Conservation (phyloP, 1,140 invertebrate genomes). For the Dreissena polymorpha region DNA sequence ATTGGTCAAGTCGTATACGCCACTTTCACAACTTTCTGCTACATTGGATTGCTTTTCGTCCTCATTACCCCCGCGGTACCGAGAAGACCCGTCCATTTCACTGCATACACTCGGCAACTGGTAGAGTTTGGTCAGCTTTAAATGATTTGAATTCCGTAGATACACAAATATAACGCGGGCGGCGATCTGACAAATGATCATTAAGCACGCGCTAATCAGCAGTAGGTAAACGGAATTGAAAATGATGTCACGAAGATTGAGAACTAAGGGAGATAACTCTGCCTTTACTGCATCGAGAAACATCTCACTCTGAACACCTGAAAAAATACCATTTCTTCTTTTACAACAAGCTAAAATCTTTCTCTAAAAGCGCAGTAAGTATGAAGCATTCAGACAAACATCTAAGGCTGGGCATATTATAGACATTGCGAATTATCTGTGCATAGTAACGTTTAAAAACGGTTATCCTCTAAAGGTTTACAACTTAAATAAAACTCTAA, state of each 20-base stretch:
- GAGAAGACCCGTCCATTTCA: constrained; percentile 13
- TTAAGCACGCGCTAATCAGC: constrained; percentile 12
- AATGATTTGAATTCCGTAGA: constrained; percentile 34
- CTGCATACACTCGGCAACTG: constrained; percentile 19
- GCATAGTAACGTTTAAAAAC: too few relatives aligned
- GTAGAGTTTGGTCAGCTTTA: constrained; percentile 31
- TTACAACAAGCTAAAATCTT: too few relatives aligned
- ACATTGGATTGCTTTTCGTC: too few relatives aligned
- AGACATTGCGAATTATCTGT: too few relatives aligned
- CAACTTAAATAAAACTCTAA: too few relatives aligned
- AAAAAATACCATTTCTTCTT: too few relatives aligned
- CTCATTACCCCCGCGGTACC: constrained; percentile 38
- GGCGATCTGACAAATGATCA: constrained; percentile 45
- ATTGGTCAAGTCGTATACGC: constrained; percentile 48
- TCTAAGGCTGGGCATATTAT: too few relatives aligned
- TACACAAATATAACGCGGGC: constrained; percentile 43
- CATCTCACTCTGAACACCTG: constrained; percentile 35
- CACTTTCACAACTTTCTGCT: constrained; percentile 52
- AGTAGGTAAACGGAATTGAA: constrained; percentile 44
- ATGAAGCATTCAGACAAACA: too few relatives aligned
- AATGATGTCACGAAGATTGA: constrained; percentile 17
- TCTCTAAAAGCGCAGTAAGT: too few relatives aligned
- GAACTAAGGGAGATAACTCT: constrained; percentile 50
- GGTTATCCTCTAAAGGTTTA: too few relatives aligned
- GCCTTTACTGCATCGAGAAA: constrained; percentile 23